Evolutionary conservation across 2,888 invertebrate species (phyloP).

Genomic region (Troides oblongomaculatus): DNA sequence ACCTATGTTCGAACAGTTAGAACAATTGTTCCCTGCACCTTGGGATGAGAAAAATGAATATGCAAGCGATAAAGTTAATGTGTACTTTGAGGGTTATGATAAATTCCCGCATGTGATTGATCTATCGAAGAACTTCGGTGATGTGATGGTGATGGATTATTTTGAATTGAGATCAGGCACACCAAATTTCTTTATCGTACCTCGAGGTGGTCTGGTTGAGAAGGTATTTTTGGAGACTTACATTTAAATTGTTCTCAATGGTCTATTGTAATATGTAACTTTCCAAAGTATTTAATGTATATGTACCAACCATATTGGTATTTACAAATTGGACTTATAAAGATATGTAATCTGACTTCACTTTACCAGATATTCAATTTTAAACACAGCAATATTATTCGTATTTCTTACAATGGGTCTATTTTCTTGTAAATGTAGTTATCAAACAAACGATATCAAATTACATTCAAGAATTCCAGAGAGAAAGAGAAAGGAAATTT

Average conservation of each 20-base stretch:
- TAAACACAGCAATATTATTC: too few relatives aligned
- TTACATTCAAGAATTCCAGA: too few relatives aligned
- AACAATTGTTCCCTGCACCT: constrained; percentile 83
- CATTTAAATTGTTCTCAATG: constrained; percentile 39
- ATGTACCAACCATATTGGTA: too few relatives aligned
- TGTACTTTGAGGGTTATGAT: constrained; percentile 87
- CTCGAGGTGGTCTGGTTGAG: constrained; percentile 79
- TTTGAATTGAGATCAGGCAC: constrained; percentile 83
- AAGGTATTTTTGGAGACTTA: constrained; percentile 78
- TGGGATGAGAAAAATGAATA: constrained; percentile 87
- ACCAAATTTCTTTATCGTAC: constrained; percentile 82
- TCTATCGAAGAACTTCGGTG: constrained; percentile 75
- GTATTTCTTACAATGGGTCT: too few relatives aligned
- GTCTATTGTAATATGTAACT: too few relatives aligned
- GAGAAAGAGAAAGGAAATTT: too few relatives aligned
- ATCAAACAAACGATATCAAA: too few relatives aligned
- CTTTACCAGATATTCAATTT: too few relatives aligned
- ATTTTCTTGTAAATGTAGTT: too few relatives aligned
- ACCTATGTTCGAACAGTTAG: constrained; percentile 68
- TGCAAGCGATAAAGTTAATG: constrained; percentile 77
- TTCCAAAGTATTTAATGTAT: too few relatives aligned
- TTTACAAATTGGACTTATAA: too few relatives aligned
- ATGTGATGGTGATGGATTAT: constrained; percentile 81
- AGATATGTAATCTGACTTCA: too few relatives aligned
- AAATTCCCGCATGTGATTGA: constrained; percentile 81